Evolutionary conservation across 2,113 vertebrate species (phyloP).

Genomic region (Eira barbara): DNA sequence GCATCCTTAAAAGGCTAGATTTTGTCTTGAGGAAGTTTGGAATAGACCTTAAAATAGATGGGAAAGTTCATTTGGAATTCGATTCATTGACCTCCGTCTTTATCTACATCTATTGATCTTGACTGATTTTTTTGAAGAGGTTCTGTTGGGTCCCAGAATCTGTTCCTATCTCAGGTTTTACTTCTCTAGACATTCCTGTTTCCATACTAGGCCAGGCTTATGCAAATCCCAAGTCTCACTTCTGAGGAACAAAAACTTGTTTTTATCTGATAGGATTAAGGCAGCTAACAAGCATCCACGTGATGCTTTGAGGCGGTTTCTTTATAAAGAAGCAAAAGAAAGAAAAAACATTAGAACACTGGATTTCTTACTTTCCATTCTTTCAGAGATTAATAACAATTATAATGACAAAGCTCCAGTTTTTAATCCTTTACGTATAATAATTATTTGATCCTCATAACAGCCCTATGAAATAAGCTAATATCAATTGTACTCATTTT

Average conservation of each 20-base stretch:
- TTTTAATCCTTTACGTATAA: slow-evolving; percentile 14
- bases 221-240: background rate
- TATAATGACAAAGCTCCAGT: background rate
- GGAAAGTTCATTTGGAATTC: slow-evolving; percentile 16
- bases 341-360: background rate
- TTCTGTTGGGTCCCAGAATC: slow-evolving; percentile 3
- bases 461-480: background rate
- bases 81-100: slow-evolving; percentile 22
- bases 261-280: background rate
- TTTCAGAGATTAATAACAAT: background rate
- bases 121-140: background rate
- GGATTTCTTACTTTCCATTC: background rate
- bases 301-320: background rate
- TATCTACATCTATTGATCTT: background rate
- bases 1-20: slow-evolving; percentile 64
- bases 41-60: slow-evolving; percentile 53
- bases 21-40: slow-evolving; percentile 33
- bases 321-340: background rate
- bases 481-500: background rate
- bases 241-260: background rate
- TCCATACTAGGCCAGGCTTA: background rate
- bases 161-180: slow-evolving; percentile 9
- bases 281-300: background rate
- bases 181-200: background rate
- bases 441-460: slow-evolving; percentile 2